Percentiles rank a stretch among this genome's conserved stretches.
Conservation (phyloP, 2,113 vertebrate species). For the Oncorhynchus gorbuscha region DNA sequence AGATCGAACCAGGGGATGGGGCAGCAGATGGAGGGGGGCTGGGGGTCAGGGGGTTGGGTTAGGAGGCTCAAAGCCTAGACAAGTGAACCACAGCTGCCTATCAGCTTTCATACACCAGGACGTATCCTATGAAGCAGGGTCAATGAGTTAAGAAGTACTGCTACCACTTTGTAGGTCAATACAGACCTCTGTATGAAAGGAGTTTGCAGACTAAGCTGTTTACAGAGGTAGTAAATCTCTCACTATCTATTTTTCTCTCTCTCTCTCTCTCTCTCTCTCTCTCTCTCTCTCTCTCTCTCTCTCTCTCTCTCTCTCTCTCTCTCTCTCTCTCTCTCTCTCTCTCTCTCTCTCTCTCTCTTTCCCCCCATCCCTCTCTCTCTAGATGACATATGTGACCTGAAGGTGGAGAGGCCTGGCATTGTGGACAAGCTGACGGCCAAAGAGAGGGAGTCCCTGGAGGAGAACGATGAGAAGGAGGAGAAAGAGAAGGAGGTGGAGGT, state of each 20-base stretch:
- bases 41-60: too few species aligned
- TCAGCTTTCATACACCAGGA: too few species aligned
- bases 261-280: neutral
- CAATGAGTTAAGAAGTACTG: too few species aligned
- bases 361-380: neutral
- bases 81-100: too few species aligned
- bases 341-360: neutral
- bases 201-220: too few species aligned
- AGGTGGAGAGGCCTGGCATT: slow-evolving; percentile 36
- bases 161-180: too few species aligned
- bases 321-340: neutral
- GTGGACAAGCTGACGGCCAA: slow-evolving; percentile 40
- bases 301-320: neutral
- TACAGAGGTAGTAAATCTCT: neutral
- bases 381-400: slow-evolving; percentile 54
- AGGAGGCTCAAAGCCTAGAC: too few species aligned
- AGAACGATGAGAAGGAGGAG: slow-evolving; percentile 63
- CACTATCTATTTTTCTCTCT: neutral
- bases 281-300: neutral
- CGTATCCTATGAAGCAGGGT: too few species aligned
- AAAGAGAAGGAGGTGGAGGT: slow-evolving; percentile 59
- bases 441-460: slow-evolving; percentile 55
- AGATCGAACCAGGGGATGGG: too few species aligned
- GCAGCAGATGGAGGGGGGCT: too few species aligned
- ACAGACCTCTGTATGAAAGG: too few species aligned